These are phyloP conservation scores for Galemys pyrenaicus DNA, from an alignment of 2,113 vertebrate genomes.

Conservation along the genomic window DNA sequence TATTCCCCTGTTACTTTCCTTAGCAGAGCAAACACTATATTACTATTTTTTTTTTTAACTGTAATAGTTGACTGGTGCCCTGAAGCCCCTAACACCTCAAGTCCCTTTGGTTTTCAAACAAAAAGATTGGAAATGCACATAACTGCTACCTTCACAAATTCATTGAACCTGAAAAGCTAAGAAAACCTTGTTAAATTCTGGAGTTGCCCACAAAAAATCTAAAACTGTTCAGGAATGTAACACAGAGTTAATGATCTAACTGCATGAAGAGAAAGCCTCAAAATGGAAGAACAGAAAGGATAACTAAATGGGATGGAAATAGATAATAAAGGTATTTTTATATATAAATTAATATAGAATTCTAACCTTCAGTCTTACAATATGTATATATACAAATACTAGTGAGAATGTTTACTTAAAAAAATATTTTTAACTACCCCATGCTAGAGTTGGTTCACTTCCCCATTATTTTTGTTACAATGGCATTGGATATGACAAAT, in stretches of 20 bases:
- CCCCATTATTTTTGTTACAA: not conserved
- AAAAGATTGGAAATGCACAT: conserved; percentile 79
- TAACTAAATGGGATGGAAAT: not conserved
- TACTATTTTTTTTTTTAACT: conserved; percentile 74
- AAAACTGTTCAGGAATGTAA: not conserved
- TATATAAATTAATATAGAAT: not conserved
- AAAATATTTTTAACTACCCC: not conserved
- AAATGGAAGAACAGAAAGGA: not conserved
- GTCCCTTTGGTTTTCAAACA: conserved; percentile 72
- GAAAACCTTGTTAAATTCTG: conserved; percentile 78
- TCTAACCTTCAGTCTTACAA: not conserved
- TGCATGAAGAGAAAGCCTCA: not conserved
- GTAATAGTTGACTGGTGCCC: conserved; percentile 76
- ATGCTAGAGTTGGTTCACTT: not conserved
- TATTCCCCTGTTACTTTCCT: conserved; percentile 71
- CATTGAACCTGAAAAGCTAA: conserved; percentile 79
- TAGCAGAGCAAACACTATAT: conserved; percentile 68
- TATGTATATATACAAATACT: not conserved
- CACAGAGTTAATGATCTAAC: conserved; percentile 47
- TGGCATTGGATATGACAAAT: not conserved
- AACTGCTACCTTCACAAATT: conserved; percentile 78
- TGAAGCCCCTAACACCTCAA: conserved; percentile 74
- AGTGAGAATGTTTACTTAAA: not conserved
- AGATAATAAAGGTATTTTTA: not conserved
- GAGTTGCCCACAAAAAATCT: not conserved